Evolutionary conservation across 92 coral and sea anemone species (phyloP), one percentile per base, ranked within the genome.

Genomic region (Montipora capitata): DNA sequence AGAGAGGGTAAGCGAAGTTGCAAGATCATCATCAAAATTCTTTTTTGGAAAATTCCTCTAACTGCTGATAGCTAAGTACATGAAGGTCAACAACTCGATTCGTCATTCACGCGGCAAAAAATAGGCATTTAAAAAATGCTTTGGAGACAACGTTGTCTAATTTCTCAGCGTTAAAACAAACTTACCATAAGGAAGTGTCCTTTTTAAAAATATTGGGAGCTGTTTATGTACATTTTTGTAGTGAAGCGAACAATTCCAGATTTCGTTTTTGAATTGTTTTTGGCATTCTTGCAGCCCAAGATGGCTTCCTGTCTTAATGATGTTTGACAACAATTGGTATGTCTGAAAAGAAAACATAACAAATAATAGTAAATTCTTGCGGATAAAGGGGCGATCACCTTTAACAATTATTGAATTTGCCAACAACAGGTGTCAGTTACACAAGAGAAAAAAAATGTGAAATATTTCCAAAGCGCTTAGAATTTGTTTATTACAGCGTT

Each of bases 241-340:
- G 48, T 67, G 45, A 18, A 93, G 72, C 38, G 88, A 68, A 52
- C 98, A 95, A 67, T 95, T 90, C 98, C 98, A 95, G 44, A 91
- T 80, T 52, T 93, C 96, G 69, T 85, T 80, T 27, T 72, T 79
- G 68, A 95, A 93, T 82, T 90, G 96, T 67, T 80, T 81, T 68
- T 59, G 78, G 61, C 98, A 95, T 68, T 95, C 94, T 35, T 81
- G 4, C 13, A 95, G 72, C 2, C 98, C 96, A 79, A 91, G 76
- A 2, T 76, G 89, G 20, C 91, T 94, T 10, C 98, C 98, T 63
- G 81, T 69, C 73, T 85, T 91, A 3, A 93, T 92, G 74, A 89
- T 81, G 68, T 69, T 72, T 62, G 61, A 45, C 39, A 92, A 79
- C 71, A 72, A 72, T 14, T 67, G 70, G 27, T 72, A 83, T n/a